phyloP scores from a whole-genome alignment of 2,888 invertebrate genomes.

The Pseudanteris insignis region DNA sequence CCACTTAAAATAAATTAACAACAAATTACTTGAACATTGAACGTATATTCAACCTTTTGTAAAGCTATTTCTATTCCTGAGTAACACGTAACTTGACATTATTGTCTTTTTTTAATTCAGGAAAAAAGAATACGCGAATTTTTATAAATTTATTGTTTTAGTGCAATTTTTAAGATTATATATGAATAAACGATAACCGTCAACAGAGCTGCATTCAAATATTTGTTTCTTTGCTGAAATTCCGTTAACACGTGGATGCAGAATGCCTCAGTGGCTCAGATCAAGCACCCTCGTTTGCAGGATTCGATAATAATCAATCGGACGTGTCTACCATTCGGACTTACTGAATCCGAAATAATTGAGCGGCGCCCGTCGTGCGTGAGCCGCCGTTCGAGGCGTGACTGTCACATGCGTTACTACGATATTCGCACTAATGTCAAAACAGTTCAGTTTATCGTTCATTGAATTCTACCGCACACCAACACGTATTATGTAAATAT shows the following conservation, averaged over 20 bases:
- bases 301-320: constrained; percentile 64
- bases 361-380: constrained; percentile 43
- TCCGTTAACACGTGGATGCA: constrained; percentile 19
- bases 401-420: constrained; percentile 39
- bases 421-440: constrained; percentile 41
- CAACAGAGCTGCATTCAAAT: no score
- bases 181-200: constrained; percentile 1
- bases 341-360: constrained; percentile 64
- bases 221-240: constrained; percentile 20
- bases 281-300: constrained; percentile 60
- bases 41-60: no score
- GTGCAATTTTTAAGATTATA: no score
- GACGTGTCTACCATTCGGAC: constrained; percentile 58
- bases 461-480: constrained; percentile 9
- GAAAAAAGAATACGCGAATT: no score
- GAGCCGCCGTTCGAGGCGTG: constrained; percentile 40
- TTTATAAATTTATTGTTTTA: no score
- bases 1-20: no score
- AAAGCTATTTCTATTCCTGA: no score
- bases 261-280: constrained; percentile 51
- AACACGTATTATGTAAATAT: constrained; percentile 21
- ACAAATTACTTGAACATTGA: no score
- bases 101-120: no score
- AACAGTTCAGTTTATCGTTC: constrained; percentile 40
- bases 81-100: no score